Percentiles rank a stretch among this genome's conserved stretches.
Evolutionary conservation across 1,140 invertebrate genomes (phyloP).

Genomic region (Nephotettix cincticeps): DNA sequence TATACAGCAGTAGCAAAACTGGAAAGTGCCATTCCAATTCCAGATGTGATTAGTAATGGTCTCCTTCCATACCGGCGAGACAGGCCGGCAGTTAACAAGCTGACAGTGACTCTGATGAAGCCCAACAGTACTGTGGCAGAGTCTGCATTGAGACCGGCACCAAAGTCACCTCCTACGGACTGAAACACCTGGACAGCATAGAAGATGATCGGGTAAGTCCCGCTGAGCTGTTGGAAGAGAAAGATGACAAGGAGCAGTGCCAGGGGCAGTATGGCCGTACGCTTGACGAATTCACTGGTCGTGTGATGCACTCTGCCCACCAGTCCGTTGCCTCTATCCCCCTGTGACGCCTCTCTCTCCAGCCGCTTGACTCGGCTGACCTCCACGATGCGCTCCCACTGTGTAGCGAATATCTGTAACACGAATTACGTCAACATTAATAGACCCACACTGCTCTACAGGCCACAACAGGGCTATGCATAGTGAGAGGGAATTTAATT

Average conservation of each 20-base stretch:
- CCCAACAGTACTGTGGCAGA: conserved; percentile 53
- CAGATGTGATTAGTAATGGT: conserved; percentile 53
- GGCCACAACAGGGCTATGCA: too few species aligned
- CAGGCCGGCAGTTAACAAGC: conserved; percentile 50
- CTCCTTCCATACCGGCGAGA: conserved; percentile 56
- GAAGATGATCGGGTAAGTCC: conserved; percentile 65
- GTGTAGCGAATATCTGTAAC: conserved; percentile 32
- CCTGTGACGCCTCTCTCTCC: not conserved
- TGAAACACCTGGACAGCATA: conserved; percentile 62
- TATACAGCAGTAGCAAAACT: conserved; percentile 20
- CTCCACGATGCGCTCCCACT: conserved; percentile 37
- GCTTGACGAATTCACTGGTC: conserved; percentile 12
- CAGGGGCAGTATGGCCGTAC: conserved; percentile 55
- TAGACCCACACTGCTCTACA: too few species aligned
- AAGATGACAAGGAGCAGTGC: conserved; percentile 53
- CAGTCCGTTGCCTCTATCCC: not conserved
- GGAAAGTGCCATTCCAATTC: conserved; percentile 52
- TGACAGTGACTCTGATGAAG: conserved; percentile 53
- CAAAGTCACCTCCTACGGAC: conserved; percentile 50
- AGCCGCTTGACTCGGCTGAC: conserved; percentile 25
- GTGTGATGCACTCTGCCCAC: not conserved
- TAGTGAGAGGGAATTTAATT: too few species aligned
- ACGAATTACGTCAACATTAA: too few species aligned
- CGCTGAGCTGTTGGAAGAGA: conserved; percentile 58
- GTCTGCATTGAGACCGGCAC: conserved; percentile 49